Conservation (phyloP, 2,888 invertebrate species). For the Matsumyia berberina region DNA sequence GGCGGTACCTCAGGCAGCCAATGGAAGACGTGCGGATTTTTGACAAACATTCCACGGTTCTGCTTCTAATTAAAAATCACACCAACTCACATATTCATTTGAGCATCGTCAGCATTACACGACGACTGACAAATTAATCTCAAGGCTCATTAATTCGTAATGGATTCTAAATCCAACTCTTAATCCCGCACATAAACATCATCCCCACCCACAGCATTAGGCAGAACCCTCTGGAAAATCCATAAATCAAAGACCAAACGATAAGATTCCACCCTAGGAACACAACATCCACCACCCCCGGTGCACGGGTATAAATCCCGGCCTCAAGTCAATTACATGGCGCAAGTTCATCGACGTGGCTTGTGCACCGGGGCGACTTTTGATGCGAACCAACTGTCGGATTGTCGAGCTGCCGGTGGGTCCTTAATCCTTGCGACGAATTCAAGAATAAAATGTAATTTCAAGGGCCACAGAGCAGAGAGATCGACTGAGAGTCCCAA, state of each 20-base stretch:
- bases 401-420: slow-evolving; percentile 29
- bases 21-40: not conserved
- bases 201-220: slow-evolving; percentile 27
- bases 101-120: slow-evolving; percentile 20
- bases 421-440: slow-evolving; percentile 73
- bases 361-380: slow-evolving; percentile 24
- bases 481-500: slow-evolving; percentile 33
- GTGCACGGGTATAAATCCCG: slow-evolving; percentile 32
- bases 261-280: slow-evolving; percentile 32
- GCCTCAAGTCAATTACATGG: slow-evolving; percentile 55
- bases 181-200: slow-evolving; percentile 70
- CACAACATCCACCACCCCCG: slow-evolving; percentile 14
- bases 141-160: slow-evolving; percentile 75
- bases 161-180: slow-evolving; percentile 64
- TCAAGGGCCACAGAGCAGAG: slow-evolving; percentile 71
- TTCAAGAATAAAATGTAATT: slow-evolving; percentile 66
- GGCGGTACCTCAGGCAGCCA: not conserved
- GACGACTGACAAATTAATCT: slow-evolving; percentile 71
- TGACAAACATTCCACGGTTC: not conserved
- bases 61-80: slow-evolving; percentile 19
- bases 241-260: slow-evolving; percentile 67
- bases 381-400: slow-evolving; percentile 67
- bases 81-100: not conserved
- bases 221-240: slow-evolving; percentile 20
- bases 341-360: slow-evolving; percentile 39